Base-by-base conservation (phyloP, 2,888 invertebrate species). In the Augiades crinisus region DNA sequence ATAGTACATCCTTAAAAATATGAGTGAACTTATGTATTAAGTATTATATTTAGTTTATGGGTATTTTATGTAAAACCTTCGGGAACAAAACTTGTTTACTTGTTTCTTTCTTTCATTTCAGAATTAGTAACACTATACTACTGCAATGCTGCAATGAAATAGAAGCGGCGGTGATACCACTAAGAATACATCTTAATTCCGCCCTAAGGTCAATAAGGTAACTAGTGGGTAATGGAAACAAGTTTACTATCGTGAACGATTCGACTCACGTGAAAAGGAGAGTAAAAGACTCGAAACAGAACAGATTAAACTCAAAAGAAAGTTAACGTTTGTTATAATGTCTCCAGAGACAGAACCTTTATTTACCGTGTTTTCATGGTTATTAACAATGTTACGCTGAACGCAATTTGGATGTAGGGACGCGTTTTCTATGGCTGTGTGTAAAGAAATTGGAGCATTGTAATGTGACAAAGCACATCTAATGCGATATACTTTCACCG, bases 211-310 rank as follows among this genome's bases (percentile, higher is more conserved):
- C 2, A 5, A 5, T 19, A 17, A 10, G 17, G 21, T 14, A 38
- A 47, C 13, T 31, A 31, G 2, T 12, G 13, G 8, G 13, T 6
- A 24, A 13, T 43, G 41, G 34, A 34, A 21, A 36, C 34, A 41
- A 22, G 24, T 36, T 34, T 27, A 44, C 10, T 38, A 40, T 47
- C 57, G 56, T 58, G 53, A 62, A 67, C 59, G 64, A 67, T 63
- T 60, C 55, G 57, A 54, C 66, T 65, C 65, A 69, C 63, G 64
- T 70, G 74, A 81, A 81, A 82, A 75, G 60, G 78, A 81, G 80
- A 82, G 81, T 75, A 54, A 55, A 64, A 60, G 60, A 61, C 53
- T 31, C 36, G 24, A 37, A 24, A 24, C 41, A 36, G 19, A 33
- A 44, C 54, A 47, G 41, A 36, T 46, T 34, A 34, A 13, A 13